Evolutionary conservation across 2,113 vertebrate species (phyloP), one percentile per base, ranked within the genome.

Genomic region (Halcyon senegalensis): DNA sequence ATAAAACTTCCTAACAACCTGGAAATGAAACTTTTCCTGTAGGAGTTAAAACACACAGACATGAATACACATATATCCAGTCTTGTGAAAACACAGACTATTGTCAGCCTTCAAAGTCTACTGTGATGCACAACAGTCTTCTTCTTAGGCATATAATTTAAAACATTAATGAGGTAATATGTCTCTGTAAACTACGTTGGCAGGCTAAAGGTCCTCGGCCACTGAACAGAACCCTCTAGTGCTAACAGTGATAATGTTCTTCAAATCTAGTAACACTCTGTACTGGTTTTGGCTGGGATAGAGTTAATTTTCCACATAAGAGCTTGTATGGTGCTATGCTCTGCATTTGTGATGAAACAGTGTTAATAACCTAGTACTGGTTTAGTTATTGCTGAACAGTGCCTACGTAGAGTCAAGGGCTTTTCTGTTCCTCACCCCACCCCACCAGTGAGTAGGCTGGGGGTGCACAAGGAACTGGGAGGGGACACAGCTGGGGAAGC

Each of bases 401-500:
- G 9, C 4, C 19, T 41, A 11, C 20, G 55, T 17, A 66, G 13
- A 11, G 17, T 23, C 8, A 33, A 56, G 15, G 16, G 2, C 11
- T 86, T 41, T 74, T 51, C 50, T 14, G 24, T 51, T 51, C 50
- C 17, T 53, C 30, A 8, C 6, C 21, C 28, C 28, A 33, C 7
- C 21, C 28, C 28, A 33, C 7, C 21, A 62, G 13, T 0, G 1
- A n/a, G 66, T 3, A 39, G 23, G 18, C 24, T 31, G 10, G 5
- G 11, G 7, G 16, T 33, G 9, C 27, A 37, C 35, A 75, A 44
- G 53, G 21, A 44, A 9, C 0, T 53, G 7, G 14, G 86, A 50
- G 35, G 20, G 13, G 13, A 31, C 21, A 31, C 24, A 51, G 1
- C 7, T 0, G 1, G 23, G 67, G 18, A 30, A 41, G 24, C 16